A percentile compares a stretch with the other conserved stretches of the same genome.
Conservation (phyloP, 2,113 vertebrate genomes). For the Maccullochella peelii region DNA sequence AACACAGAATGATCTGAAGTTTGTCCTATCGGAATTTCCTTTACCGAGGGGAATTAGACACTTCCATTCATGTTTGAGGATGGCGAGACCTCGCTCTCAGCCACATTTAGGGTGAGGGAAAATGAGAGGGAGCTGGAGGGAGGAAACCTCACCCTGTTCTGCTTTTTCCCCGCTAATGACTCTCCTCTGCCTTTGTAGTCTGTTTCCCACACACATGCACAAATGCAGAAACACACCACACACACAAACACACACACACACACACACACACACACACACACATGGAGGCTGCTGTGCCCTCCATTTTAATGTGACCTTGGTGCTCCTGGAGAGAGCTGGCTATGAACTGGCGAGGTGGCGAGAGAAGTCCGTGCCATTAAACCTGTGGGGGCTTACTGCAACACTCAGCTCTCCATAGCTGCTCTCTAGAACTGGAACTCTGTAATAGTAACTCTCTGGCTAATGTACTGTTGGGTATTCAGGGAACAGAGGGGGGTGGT, state of each 20-base stretch:
- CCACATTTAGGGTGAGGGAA: conserved; percentile 48
- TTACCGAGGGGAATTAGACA: conserved; percentile 72
- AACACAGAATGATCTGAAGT: conserved; percentile 74
- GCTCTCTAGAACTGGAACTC: conserved; percentile 51
- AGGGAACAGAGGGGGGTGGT: conserved; percentile 59
- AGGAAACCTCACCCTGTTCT: conserved; percentile 40
- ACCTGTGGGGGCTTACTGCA: conserved; percentile 70
- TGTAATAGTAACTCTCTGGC: conserved; percentile 74
- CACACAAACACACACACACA: conserved; percentile 7
- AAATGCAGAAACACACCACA: conserved; percentile 17
- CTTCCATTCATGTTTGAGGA: conserved; percentile 70
- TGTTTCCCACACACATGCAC: background rate
- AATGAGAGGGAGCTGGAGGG: conserved; percentile 8
- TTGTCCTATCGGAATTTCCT: conserved; percentile 81
- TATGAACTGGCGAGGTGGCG: conserved; percentile 56
- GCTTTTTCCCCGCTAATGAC: conserved; percentile 52
- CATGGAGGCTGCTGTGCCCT: conserved; percentile 53
- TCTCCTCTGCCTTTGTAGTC: conserved; percentile 49
- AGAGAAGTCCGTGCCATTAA: conserved; percentile 66
- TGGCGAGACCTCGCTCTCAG: conserved; percentile 48
- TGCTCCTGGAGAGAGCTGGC: conserved; percentile 65
- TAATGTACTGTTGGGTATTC: conserved; percentile 79
- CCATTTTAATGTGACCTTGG: conserved; percentile 76
- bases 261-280: conserved; percentile 11
- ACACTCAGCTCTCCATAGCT: conserved; percentile 63